Base-by-base conservation (phyloP, 1,140 invertebrate species). In the Heterodera carotae region DNA sequence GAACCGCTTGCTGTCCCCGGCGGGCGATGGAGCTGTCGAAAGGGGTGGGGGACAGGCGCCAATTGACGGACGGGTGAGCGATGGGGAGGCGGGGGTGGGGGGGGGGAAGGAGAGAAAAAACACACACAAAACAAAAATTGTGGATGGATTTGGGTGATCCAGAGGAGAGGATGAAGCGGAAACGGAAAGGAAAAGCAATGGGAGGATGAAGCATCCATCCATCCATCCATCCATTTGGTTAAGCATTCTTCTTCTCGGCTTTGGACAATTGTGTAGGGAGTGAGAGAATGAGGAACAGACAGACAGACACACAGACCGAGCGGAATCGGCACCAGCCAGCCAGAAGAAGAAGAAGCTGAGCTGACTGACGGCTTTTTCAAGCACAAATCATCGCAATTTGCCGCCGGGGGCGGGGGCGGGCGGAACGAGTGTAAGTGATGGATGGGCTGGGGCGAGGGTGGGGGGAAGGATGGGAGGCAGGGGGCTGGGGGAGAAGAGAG, bases 381-480 rank as follows among this genome's bases (percentile, higher is more conserved):
- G 39, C 39, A 39, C 7, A 6, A 22, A 6, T 2, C 8, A 62
- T 62, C 59, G 59, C 59, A 62, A 62, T 62, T 62, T 62, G 39
- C 6, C 39, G 39, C 7, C 36, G 36, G n/a, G n/a, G n/a, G 36
- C 22, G 59, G 2, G 59, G 2, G 59, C 59, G 59, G n/a, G n/a
- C n/a, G n/a, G n/a, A n/a, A n/a, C n/a, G n/a, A 18, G 39, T 39
- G 39, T 39, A 39, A 39, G 59, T 62, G 59, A 62, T 62, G 59
- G 59, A 62, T 62, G 1, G 59, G 59, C 7, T 0, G 59, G 29
- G 59, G 29, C 8, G 2, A 22, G 59, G 29, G 59, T 8, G 29
- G 59, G 36, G 36, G 36, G 36, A n/a, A n/a, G n/a, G n/a, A n/a
- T n/a, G n/a, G 39, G 12, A 2, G 39, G 39, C 39, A 43, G 39